Conservation (phyloP, 2,888 invertebrate genomes). For the Apamea crenata region DNA sequence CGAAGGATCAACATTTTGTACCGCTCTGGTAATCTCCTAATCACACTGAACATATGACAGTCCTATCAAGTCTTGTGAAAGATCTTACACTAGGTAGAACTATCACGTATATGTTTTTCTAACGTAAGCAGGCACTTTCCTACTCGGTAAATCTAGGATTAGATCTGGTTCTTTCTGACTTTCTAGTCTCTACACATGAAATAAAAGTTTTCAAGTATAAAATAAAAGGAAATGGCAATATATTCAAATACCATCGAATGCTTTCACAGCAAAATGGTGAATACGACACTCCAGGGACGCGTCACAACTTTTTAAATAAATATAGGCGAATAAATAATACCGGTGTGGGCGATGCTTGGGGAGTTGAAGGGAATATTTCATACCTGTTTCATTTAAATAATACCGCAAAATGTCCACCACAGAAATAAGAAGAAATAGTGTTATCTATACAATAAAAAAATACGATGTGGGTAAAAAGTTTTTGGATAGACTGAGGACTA, state of each 20-base stretch:
- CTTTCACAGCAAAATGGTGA: conserved; percentile 75
- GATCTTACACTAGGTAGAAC: background rate
- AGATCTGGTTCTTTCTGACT: background rate
- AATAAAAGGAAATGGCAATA: conserved; percentile 69
- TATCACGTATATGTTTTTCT: background rate
- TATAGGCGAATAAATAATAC: conserved; percentile 77
- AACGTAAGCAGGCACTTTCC: background rate
- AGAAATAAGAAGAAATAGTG: conserved; percentile 28
- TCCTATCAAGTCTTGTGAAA: background rate
- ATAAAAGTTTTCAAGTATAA: conserved; percentile 57
- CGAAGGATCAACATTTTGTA: background rate
- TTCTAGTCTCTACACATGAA: conserved; percentile 8
- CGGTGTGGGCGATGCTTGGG: conserved; percentile 61
- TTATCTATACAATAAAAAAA: conserved; percentile 19
- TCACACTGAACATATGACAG: background rate
- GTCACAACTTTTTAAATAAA: conserved; percentile 80
- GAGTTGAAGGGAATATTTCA: conserved; percentile 68
- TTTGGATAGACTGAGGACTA: background rate
- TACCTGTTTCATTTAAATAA: conserved; percentile 57
- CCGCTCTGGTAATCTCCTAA: background rate
- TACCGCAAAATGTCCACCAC: conserved; percentile 34
- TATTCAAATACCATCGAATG: conserved; percentile 73
- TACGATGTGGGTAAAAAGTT: no score
- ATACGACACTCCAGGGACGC: conserved; percentile 76
- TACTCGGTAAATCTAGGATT: conserved; percentile 5